phyloP scores from a whole-genome alignment of 37 sponge, comb jelly and placozoan species.

The Halichondria panicea region DNA sequence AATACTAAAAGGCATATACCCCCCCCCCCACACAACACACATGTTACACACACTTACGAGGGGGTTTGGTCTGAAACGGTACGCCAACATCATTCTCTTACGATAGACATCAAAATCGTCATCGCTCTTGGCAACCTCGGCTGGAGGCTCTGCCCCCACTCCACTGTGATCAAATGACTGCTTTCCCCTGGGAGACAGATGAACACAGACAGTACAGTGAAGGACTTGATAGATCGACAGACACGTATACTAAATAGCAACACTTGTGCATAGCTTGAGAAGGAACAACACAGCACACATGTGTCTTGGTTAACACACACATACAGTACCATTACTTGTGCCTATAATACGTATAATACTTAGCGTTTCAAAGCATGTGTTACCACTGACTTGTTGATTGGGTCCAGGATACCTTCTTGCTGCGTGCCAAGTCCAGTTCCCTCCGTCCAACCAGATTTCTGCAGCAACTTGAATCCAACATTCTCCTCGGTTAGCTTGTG shows the following conservation, averaged over 20 bases:
- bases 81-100: constrained; percentile 99
- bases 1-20: neutral
- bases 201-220: no score
- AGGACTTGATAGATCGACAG: no score
- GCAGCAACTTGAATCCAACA: constrained; percentile 93
- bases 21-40: neutral
- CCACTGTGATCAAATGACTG: constrained; percentile 83
- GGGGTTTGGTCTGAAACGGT: constrained; percentile 96
- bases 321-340: no score
- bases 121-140: constrained; percentile 76
- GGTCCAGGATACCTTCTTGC: constrained; percentile 82
- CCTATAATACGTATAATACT: no score
- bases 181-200: constrained; percentile 56
- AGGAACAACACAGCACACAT: no score
- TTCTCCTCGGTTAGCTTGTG: constrained; percentile 84
- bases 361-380: no score
- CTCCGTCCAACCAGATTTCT: constrained; percentile 97
- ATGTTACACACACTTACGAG: constrained; percentile 39
- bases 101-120: constrained; percentile 90
- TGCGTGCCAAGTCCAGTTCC: constrained; percentile 88
- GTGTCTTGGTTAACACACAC: no score
- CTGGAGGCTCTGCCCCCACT: constrained; percentile 74
- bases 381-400: constrained; percentile 93
- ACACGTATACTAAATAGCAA: no score
- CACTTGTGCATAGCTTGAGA: no score